Evolutionary conservation across 2,797 vertebrate genomes (phyloP).

Genomic region (Agapornis canus): DNA sequence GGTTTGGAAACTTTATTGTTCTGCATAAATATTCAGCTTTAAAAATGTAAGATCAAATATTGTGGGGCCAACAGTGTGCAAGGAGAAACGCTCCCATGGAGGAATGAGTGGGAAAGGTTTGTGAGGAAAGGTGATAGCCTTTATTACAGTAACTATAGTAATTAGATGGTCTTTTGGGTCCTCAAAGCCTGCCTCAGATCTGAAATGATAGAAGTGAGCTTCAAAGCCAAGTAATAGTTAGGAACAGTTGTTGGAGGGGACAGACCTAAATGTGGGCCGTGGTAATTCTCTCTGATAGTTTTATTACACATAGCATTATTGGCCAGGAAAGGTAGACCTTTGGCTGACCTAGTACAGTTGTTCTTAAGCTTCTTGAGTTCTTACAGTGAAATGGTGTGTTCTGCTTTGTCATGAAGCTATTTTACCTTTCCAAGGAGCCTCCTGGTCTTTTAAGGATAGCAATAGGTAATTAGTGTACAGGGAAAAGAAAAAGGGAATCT

Average conservation of each 20-base stretch:
- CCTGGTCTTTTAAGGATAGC: background rate
- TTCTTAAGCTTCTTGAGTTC: slow-evolving; percentile 24
- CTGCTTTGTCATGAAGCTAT: slow-evolving; percentile 9
- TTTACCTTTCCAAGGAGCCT: background rate
- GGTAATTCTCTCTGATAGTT: slow-evolving; percentile 53
- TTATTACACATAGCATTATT: slow-evolving; percentile 11
- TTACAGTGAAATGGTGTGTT: background rate
- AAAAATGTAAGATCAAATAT: background rate
- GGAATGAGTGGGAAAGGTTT: background rate
- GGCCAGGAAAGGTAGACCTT: slow-evolving; percentile 56
- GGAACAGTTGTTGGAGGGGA: slow-evolving; percentile 36
- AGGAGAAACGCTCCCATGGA: background rate
- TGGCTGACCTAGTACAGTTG: slow-evolving; percentile 45
- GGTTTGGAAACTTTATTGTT: background rate
- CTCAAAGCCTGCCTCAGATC: background rate
- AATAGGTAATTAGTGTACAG: background rate
- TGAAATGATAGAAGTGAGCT: slow-evolving; percentile 29
- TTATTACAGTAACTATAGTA: background rate
- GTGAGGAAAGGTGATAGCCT: slow-evolving; percentile 41
- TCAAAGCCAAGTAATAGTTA: slow-evolving; percentile 35
- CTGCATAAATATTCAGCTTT: background rate
- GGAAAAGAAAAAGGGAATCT: background rate
- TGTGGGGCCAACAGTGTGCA: background rate
- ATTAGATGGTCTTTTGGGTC: slow-evolving; percentile 11
- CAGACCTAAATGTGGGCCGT: slow-evolving; percentile 4